Percentiles rank a stretch among this genome's conserved stretches.
phyloP scores from a whole-genome alignment of 2,888 invertebrate genomes.

The Pimpla rufipes region DNA sequence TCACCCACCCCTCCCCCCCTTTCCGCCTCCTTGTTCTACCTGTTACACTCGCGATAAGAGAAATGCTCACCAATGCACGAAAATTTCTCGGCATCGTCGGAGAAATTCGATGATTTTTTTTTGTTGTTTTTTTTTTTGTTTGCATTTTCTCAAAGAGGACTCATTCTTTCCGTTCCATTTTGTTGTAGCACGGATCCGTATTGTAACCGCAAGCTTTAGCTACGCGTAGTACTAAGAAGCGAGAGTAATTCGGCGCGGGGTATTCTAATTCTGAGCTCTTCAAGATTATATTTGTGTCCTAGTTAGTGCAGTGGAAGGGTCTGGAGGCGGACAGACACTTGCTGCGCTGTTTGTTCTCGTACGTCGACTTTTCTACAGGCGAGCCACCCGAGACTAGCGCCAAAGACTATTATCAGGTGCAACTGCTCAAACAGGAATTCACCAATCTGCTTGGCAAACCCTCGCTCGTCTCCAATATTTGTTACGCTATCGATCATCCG shows the following conservation, averaged over 20 bases:
- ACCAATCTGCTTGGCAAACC: conserved; percentile 93
- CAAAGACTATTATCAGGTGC: conserved; percentile 88
- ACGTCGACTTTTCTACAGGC: conserved; percentile 92
- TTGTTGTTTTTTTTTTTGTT: too few relatives aligned
- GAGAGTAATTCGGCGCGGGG: conserved; percentile 14
- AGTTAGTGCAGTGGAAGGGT: conserved; percentile 97
- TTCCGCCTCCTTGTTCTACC: conserved; percentile 10
- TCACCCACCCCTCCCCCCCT: background rate
- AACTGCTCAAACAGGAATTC: conserved; percentile 93
- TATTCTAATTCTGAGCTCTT: conserved; percentile 54
- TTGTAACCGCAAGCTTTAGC: conserved; percentile 27
- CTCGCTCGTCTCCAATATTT: conserved; percentile 94
- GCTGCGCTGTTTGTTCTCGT: conserved; percentile 96
- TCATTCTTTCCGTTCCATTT: conserved; percentile 4
- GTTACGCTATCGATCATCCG: conserved; percentile 95
- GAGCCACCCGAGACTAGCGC: conserved; percentile 87
- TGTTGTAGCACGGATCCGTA: conserved; percentile 32
- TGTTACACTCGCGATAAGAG: conserved; percentile 14
- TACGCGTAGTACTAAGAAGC: conserved; percentile 17
- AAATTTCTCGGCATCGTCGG: background rate
- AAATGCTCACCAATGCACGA: background rate
- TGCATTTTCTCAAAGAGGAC: background rate
- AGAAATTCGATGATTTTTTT: background rate
- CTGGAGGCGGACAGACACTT: conserved; percentile 99
- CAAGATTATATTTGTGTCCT: conserved; percentile 79